Conservation (phyloP, 2,113 vertebrate species). For the Crotalus horridus region DNA sequence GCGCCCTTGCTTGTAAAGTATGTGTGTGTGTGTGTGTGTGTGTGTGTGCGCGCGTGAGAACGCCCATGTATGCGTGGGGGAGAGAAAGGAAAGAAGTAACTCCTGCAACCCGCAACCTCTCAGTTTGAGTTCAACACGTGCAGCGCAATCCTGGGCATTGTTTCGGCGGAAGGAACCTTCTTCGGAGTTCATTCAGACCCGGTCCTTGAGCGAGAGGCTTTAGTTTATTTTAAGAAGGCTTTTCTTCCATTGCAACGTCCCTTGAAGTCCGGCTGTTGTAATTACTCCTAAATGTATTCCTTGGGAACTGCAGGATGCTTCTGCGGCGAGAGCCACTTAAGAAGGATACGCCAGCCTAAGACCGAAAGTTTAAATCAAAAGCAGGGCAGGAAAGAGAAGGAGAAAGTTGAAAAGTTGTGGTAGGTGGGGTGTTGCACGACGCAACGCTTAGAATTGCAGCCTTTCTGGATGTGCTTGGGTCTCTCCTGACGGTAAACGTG, state of each 20-base stretch:
- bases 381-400: background rate
- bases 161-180: background rate
- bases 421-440: background rate
- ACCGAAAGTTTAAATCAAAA: background rate
- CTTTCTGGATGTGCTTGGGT: background rate
- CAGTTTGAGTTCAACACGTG: background rate
- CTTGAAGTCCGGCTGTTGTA: background rate
- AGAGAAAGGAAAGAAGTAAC: background rate
- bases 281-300: background rate
- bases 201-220: background rate
- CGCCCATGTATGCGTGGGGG: background rate
- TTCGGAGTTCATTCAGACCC: background rate
- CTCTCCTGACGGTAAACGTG: rapidly evolving
- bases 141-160: background rate
- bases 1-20: background rate
- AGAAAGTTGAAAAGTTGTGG: background rate
- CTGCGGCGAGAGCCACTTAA: background rate
- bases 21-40: background rate
- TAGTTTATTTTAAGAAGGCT: background rate
- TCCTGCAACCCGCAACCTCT: background rate
- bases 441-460: background rate
- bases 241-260: background rate
- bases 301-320: background rate
- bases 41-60: rapidly evolving
- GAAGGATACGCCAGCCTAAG: background rate